Evolutionary conservation across 2,888 invertebrate species (phyloP), one percentile per base, ranked within the genome.

Genomic region (Phymatocera aterrima): DNA sequence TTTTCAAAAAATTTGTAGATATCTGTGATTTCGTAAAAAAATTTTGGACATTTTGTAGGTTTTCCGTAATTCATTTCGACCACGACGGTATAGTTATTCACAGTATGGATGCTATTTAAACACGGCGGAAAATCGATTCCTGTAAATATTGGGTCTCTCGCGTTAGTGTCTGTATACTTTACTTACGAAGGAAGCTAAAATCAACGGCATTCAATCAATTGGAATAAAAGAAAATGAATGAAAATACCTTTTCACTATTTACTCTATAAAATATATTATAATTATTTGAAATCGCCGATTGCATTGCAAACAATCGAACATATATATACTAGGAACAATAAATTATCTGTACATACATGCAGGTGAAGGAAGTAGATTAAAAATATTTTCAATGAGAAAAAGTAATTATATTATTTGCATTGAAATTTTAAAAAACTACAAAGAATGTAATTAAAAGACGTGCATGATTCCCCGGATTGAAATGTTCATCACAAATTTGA

Each of bases 101-200:
- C 18, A 68, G 15, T 18, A 46, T n/a, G 28, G 18, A 51, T 68
- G n/a, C 15, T 48, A 48, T 21, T n/a, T n/a, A 54, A 72, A 34
- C 28, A 3, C 18, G 31, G 72, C 24, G 18, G 24, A 1, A 57
- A 40, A 40, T 75, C n/a, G 6, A 28, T 28, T 60, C n/a, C 57
- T 37, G 57, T 15, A 40, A n/a, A 18, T n/a, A 75, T 40, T 40
- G 40, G 75, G 75, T 75, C 75, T n/a, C n/a, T 75, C 75, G 51
- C 34, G 28, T 51, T 54, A 10, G 24, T 21, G 3, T 21, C 18
- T 6, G 8, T 64, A 28, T 34, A 68, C 10, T 37, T 34, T 4
- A n/a, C n/a, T 1, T 12, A 12, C 8, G n/a, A 15, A 0, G 15
- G 4, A 28, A 5, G 15, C 3, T 21, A 28, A 28, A 57, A 57